Percentiles rank a stretch among this genome's conserved stretches.
Conservation (phyloP, 2,888 invertebrate genomes). For the Unio delphinus region DNA sequence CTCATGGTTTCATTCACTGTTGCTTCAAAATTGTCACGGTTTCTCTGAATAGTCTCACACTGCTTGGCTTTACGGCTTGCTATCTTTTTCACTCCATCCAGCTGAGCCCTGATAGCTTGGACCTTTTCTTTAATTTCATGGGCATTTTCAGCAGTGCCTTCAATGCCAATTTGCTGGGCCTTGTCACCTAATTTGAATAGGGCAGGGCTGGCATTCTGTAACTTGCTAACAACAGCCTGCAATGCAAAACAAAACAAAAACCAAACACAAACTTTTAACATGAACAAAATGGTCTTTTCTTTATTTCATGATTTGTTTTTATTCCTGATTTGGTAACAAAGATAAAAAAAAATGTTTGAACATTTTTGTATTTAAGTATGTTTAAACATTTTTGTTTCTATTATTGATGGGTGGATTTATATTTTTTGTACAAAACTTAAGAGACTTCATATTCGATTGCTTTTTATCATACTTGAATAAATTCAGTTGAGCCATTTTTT, state of each 20-base stretch:
- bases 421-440: too few species aligned
- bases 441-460: too few species aligned
- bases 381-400: too few species aligned
- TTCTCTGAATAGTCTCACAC: slow-evolving; percentile 78
- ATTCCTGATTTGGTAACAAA: too few species aligned
- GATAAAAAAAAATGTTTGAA: too few species aligned
- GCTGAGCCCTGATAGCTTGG: slow-evolving; percentile 84
- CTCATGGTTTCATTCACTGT: slow-evolving; percentile 50
- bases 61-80: slow-evolving; percentile 90
- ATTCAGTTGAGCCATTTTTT: too few species aligned
- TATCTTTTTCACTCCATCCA: slow-evolving; percentile 80
- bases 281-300: too few species aligned
- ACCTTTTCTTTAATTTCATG: slow-evolving; percentile 88
- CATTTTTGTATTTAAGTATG: too few species aligned
- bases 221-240: slow-evolving; percentile 42
- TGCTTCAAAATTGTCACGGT: slow-evolving; percentile 55
- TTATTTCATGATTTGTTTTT: too few species aligned
- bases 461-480: too few species aligned
- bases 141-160: slow-evolving; percentile 80
- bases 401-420: too few species aligned
- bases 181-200: slow-evolving; percentile 91
- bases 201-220: slow-evolving; percentile 78
- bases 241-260: neutral
- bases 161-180: slow-evolving; percentile 92
- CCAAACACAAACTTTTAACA: too few species aligned